Evolutionary conservation across 1,140 invertebrate genomes (phyloP).

Genomic region (Drosophila melanogaster): DNA sequence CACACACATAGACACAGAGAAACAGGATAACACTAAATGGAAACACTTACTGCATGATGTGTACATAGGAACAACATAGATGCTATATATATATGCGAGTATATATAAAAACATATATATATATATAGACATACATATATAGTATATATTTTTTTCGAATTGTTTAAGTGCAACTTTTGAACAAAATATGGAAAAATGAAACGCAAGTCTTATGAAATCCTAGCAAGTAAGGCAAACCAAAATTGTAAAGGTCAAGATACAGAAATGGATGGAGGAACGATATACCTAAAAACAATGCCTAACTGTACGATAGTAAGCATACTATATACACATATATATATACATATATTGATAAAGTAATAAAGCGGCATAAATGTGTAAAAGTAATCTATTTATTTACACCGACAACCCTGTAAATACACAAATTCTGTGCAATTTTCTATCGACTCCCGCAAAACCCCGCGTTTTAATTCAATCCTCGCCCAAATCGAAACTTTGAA

Average conservation of each 20-base stretch:
- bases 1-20: constrained; percentile 12
- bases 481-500: background rate
- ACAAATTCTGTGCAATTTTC: constrained; percentile 10
- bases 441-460: too few relatives aligned
- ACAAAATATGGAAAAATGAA: constrained; percentile 71
- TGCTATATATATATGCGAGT: constrained; percentile 11
- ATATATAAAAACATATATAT: constrained; percentile 11
- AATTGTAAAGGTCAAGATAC: constrained; percentile 68
- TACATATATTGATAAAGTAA: constrained; percentile 30
- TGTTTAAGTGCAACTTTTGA: constrained; percentile 70
- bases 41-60: constrained; percentile 35
- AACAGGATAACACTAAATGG: constrained; percentile 1
- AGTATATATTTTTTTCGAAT: constrained; percentile 70
- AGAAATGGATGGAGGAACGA: constrained; percentile 21
- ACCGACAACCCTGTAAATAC: constrained; percentile 21
- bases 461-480: background rate
- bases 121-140: constrained; percentile 41
- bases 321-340: constrained; percentile 24
- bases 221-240: constrained; percentile 71
- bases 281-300: constrained; percentile 50
- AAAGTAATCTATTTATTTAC: constrained; percentile 62
- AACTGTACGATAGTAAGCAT: constrained; percentile 42
- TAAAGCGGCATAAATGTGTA: constrained; percentile 34
- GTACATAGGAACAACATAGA: constrained; percentile 37
- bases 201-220: constrained; percentile 83